Percentiles rank a stretch among this genome's conserved stretches.
Conservation (phyloP, 2,113 vertebrate species). For the Phaethornis superciliosus region DNA sequence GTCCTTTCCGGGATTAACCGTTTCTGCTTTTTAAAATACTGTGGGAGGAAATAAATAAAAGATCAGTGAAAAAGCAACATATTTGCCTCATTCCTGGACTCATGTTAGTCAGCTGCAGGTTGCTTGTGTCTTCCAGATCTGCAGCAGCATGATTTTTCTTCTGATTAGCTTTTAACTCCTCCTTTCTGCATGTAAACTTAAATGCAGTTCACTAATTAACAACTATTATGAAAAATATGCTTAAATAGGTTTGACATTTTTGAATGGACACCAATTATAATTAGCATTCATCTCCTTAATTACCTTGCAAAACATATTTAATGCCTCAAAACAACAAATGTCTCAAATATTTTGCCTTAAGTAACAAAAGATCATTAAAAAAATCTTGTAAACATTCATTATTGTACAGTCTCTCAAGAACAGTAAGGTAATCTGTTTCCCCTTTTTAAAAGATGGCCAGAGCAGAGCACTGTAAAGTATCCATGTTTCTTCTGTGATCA, state of each 20-base stretch:
- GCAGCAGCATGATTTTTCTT: slow-evolving; percentile 75
- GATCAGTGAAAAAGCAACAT: slow-evolving; percentile 49
- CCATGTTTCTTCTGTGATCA: neutral
- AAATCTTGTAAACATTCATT: neutral
- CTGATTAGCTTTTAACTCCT: slow-evolving; percentile 72
- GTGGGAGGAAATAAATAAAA: slow-evolving; percentile 55
- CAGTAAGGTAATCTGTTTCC: neutral
- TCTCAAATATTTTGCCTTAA: slow-evolving; percentile 68
- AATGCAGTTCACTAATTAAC: slow-evolving; percentile 69
- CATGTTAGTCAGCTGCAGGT: slow-evolving; percentile 26
- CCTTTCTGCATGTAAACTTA: slow-evolving; percentile 55
- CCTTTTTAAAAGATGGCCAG: neutral
- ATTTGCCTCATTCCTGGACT: neutral
- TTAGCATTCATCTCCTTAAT: slow-evolving; percentile 79
- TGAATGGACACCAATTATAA: slow-evolving; percentile 77
- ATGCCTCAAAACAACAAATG: slow-evolving; percentile 69
- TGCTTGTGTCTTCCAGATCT: slow-evolving; percentile 56
- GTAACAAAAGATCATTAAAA: slow-evolving; percentile 64
- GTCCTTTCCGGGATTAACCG: slow-evolving; percentile 89
- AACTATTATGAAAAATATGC: slow-evolving; percentile 53
- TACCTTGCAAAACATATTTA: slow-evolving; percentile 74
- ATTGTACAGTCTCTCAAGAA: neutral
- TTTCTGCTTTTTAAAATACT: slow-evolving; percentile 91
- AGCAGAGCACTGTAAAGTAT: neutral
- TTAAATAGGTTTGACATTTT: slow-evolving; percentile 78